Conservation (phyloP, 2,113 vertebrate species). For the Anas platyrhynchos region DNA sequence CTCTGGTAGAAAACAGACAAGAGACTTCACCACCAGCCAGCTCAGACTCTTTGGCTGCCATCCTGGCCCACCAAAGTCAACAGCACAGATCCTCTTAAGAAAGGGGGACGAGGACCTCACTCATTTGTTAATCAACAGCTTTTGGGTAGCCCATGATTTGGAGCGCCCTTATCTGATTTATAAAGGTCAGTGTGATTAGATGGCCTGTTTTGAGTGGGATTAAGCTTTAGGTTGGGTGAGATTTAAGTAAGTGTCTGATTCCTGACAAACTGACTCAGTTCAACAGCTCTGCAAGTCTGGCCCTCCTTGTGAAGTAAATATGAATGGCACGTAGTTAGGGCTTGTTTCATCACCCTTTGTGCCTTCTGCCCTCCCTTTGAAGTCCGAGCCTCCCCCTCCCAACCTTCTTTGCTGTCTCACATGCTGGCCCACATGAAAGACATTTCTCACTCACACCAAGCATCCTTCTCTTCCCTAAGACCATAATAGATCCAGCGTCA, state of each 20-base stretch:
- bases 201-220: neutral
- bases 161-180: neutral
- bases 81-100: neutral
- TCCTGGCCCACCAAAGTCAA: neutral
- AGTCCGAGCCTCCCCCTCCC: conserved; percentile 43
- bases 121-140: neutral
- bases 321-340: conserved; percentile 34
- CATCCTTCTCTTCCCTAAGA: conserved; percentile 9
- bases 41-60: neutral
- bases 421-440: conserved; percentile 42
- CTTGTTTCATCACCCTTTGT: conserved; percentile 40
- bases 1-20: neutral
- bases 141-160: neutral
- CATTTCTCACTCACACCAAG: neutral
- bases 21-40: neutral
- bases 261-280: neutral
- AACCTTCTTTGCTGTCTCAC: neutral
- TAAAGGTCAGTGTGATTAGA: neutral
- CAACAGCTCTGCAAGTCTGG: neutral
- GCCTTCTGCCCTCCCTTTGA: conserved; percentile 27
- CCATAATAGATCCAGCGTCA: neutral
- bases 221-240: neutral
- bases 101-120: neutral
- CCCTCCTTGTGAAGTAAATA: conserved; percentile 27
- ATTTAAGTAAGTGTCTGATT: neutral